A percentile compares a stretch with the other conserved stretches of the same genome.
phyloP scores from a whole-genome alignment of 2,888 invertebrate genomes.

The Sialis lutaria region DNA sequence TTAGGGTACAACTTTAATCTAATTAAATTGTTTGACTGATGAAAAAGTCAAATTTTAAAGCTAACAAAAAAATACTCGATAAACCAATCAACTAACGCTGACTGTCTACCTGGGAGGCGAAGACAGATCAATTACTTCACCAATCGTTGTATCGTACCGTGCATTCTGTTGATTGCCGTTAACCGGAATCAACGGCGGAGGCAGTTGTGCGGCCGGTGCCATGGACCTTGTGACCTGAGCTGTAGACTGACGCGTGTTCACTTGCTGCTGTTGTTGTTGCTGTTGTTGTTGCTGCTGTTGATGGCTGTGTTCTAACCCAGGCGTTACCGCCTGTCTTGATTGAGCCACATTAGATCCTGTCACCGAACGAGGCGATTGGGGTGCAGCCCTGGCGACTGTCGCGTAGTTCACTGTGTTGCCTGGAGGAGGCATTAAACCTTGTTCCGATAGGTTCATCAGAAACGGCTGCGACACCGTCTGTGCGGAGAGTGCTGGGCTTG shows the following conservation, averaged over 20 bases:
- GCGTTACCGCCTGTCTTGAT: slow-evolving; percentile 20
- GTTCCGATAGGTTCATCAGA: slow-evolving; percentile 24
- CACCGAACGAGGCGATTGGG: slow-evolving; percentile 22
- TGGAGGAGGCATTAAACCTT: slow-evolving; percentile 17
- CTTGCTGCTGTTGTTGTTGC: slow-evolving; percentile 11
- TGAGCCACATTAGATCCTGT: slow-evolving; percentile 17
- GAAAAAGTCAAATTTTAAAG: too few relatives aligned
- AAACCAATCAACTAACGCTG: neutral
- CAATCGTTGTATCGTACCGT: slow-evolving; percentile 13
- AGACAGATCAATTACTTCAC: slow-evolving; percentile 32
- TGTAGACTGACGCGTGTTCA: slow-evolving; percentile 6
- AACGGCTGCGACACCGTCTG: slow-evolving; percentile 21
- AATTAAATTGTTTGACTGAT: too few relatives aligned
- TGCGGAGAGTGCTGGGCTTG: slow-evolving; percentile 16
- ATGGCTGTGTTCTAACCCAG: slow-evolving; percentile 10
- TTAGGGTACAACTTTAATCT: too few relatives aligned
- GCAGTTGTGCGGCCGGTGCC: slow-evolving; percentile 18
- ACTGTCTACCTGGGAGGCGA: slow-evolving; percentile 26
- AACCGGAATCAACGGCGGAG: slow-evolving; percentile 35
- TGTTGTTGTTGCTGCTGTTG: slow-evolving; percentile 16
- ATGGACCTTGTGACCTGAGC: slow-evolving; percentile 20
- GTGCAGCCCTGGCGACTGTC: slow-evolving; percentile 18
- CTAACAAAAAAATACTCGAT: too few relatives aligned
- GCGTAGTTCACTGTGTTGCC: slow-evolving; percentile 18
- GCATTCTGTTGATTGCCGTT: slow-evolving; percentile 3